Evolutionary conservation across 2,888 invertebrate genomes (phyloP).

Genomic region (Cryptosula pallasiana): DNA sequence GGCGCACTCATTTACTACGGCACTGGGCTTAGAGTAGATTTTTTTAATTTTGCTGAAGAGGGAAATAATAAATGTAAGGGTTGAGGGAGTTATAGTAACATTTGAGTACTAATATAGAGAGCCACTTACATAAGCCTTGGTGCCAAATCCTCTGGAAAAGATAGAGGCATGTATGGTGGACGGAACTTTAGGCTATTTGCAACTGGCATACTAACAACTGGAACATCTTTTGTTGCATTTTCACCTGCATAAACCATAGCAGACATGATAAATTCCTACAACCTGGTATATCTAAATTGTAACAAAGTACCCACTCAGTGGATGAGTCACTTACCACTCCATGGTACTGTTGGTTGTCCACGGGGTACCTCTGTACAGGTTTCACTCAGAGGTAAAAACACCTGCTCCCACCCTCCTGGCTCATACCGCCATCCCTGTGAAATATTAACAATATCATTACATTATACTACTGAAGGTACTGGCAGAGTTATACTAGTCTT

Average conservation of each 20-base stretch:
- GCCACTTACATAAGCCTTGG: conserved; percentile 53
- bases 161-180: conserved; percentile 75
- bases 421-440: conserved; percentile 64
- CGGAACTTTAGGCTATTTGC: conserved; percentile 81
- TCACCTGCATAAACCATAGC: background rate
- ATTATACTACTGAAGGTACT: no score
- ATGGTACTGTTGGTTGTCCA: conserved; percentile 62
- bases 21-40: no score
- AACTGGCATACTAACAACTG: conserved; percentile 84
- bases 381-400: conserved; percentile 83
- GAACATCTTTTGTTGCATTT: conserved; percentile 46
- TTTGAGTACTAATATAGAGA: no score
- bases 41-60: no score
- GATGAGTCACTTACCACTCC: conserved; percentile 78
- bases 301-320: no score
- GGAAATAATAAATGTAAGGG: no score
- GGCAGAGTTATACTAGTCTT: no score
- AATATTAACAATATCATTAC: background rate
- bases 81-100: no score
- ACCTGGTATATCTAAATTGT: background rate
- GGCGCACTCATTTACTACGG: no score
- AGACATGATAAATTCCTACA: background rate
- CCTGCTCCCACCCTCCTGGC: conserved; percentile 85
- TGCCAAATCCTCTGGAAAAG: conserved; percentile 83
- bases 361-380: conserved; percentile 70